Percentiles rank a stretch among this genome's conserved stretches.
These are phyloP conservation scores for Pangasius larnaudii DNA, from an alignment of 2,797 vertebrate species.

Conservation along the genomic window DNA sequence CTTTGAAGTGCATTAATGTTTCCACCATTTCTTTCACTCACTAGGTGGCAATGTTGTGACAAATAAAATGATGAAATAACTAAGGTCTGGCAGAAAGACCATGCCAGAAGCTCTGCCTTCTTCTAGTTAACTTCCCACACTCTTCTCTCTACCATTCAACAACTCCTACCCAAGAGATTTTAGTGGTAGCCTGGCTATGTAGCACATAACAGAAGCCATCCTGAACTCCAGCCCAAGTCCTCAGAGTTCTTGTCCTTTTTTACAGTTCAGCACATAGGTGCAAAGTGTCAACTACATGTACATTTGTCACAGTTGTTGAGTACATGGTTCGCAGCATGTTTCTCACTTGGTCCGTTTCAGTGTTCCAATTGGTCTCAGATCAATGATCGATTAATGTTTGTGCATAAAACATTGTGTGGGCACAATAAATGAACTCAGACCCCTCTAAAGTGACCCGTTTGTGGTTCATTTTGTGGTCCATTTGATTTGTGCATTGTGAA, in stretches of 20 bases:
- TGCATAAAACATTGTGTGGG: background rate
- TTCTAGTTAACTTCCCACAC: background rate
- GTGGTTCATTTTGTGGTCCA: background rate
- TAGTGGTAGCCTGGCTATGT: background rate
- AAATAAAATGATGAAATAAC: background rate
- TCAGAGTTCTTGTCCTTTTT: background rate
- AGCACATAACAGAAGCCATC: background rate
- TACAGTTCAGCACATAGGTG: background rate
- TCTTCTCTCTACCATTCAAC: background rate
- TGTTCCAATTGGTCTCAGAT: background rate
- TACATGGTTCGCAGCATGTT: background rate
- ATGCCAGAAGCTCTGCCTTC: background rate
- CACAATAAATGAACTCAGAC: background rate
- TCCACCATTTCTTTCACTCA: conserved; percentile 1
- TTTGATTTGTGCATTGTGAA: background rate
- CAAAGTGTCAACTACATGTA: background rate
- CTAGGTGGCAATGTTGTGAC: conserved; percentile 7
- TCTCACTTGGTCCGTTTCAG: background rate
- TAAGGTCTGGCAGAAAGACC: background rate
- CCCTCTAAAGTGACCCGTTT: background rate
- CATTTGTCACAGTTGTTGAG: background rate
- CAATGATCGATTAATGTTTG: background rate
- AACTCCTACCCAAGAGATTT: background rate
- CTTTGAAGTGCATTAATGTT: background rate
- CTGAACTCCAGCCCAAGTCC: background rate